Conservation (phyloP, 1,140 invertebrate species). For the Drosophila santomea region DNA sequence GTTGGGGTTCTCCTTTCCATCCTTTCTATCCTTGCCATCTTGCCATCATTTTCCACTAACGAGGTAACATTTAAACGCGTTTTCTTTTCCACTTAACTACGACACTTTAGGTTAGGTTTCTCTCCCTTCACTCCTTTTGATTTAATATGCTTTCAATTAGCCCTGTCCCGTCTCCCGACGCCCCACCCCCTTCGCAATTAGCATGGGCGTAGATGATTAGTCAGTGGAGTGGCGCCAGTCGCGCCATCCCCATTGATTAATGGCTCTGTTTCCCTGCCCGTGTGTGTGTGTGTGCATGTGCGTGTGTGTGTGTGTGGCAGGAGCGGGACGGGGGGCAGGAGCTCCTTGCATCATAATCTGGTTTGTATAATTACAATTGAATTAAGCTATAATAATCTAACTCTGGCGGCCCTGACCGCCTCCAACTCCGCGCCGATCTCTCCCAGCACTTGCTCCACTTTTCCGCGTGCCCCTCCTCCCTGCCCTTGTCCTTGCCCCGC, state of each 20-base stretch:
- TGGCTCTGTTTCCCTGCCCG: slow-evolving; percentile 12
- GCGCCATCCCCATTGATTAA: slow-evolving; percentile 39
- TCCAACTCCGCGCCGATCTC: slow-evolving; percentile 34
- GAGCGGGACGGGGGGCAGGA: neutral
- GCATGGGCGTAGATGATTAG: slow-evolving; percentile 39
- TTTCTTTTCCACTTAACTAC: slow-evolving; percentile 66
- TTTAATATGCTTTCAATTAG: slow-evolving; percentile 53
- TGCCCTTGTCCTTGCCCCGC: neutral
- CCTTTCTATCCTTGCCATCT: slow-evolving; percentile 11
- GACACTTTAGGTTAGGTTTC: slow-evolving; percentile 37
- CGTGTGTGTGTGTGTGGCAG: neutral
- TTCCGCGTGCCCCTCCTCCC: slow-evolving; percentile 1
- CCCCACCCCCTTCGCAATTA: slow-evolving; percentile 25
- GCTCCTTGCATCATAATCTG: slow-evolving; percentile 39
- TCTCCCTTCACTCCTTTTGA: slow-evolving; percentile 25
- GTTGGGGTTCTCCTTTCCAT: neutral
- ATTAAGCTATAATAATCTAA: slow-evolving; percentile 76
- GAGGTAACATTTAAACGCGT: slow-evolving; percentile 84
- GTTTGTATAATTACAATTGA: slow-evolving; percentile 72
- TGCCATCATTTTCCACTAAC: slow-evolving; percentile 65
- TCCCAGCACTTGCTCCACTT: slow-evolving; percentile 2
- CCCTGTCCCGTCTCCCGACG: slow-evolving; percentile 1
- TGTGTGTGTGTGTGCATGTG: neutral
- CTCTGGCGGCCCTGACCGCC: slow-evolving; percentile 24
- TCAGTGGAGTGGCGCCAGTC: neutral